Conservation (phyloP, 2,888 invertebrate species). For the Nemurella pictetii region DNA sequence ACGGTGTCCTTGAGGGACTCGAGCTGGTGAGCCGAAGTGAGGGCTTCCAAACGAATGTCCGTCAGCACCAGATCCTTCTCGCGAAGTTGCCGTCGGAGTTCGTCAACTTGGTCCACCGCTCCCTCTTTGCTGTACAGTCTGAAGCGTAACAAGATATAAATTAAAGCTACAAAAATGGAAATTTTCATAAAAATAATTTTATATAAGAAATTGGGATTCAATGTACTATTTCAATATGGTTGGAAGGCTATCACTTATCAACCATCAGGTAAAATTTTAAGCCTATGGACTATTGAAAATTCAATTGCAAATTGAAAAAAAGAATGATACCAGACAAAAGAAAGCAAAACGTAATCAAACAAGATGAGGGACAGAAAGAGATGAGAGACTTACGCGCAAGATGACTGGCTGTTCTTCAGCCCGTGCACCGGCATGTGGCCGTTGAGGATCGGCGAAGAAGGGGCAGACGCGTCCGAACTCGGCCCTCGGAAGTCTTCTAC, state of each 20-base stretch:
- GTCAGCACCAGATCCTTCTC: slow-evolving; percentile 96
- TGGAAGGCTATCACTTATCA: too few relatives aligned
- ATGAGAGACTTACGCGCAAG: slow-evolving; percentile 53
- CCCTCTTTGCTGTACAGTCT: slow-evolving; percentile 42
- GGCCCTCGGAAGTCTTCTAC: slow-evolving; percentile 52
- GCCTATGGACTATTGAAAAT: too few relatives aligned
- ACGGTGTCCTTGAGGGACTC: slow-evolving; percentile 96
- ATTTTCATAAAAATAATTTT: too few relatives aligned
- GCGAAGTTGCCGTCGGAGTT: slow-evolving; percentile 87
- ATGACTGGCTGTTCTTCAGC: slow-evolving; percentile 53
- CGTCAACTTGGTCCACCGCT: slow-evolving; percentile 62
- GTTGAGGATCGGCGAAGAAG: slow-evolving; percentile 58
- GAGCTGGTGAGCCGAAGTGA: slow-evolving; percentile 95
- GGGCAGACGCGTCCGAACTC: slow-evolving; percentile 55
- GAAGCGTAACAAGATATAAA: too few relatives aligned
- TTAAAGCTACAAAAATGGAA: too few relatives aligned
- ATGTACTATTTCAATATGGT: too few relatives aligned
- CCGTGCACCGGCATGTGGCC: slow-evolving; percentile 46
- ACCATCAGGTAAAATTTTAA: too few relatives aligned
- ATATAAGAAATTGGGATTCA: too few relatives aligned
- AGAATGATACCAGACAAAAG: too few relatives aligned
- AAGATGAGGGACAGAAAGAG: too few relatives aligned
- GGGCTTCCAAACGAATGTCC: slow-evolving; percentile 93
- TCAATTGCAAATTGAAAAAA: too few relatives aligned
- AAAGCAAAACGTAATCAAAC: too few relatives aligned